phyloP scores from a whole-genome alignment of 2,888 invertebrate species.

The Himalopsyche tibetana region DNA sequence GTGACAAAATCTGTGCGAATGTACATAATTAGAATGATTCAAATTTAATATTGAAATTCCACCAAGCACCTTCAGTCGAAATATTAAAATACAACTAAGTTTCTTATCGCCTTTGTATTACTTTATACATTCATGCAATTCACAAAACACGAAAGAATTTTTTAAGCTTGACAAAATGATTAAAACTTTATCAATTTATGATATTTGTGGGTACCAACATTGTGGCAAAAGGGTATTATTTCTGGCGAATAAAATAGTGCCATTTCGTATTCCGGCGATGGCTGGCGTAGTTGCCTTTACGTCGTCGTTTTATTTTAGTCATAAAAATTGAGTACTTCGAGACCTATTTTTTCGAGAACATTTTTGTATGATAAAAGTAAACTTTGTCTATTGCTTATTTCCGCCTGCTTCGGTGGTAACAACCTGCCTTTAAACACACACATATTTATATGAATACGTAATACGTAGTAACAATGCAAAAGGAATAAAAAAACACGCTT shows the following conservation, averaged over 20 bases:
- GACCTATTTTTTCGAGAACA: not conserved
- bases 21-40: too few relatives aligned
- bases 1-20: too few relatives aligned
- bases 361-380: constrained; percentile 9
- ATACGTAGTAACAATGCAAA: not conserved
- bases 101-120: too few relatives aligned
- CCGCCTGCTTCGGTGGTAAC: not conserved
- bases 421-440: not conserved
- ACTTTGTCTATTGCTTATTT: not conserved
- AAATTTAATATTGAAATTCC: too few relatives aligned
- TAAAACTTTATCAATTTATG: too few relatives aligned
- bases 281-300: not conserved
- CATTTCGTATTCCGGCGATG: not conserved
- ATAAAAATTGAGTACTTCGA: not conserved
- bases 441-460: constrained; percentile 15
- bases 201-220: too few relatives aligned
- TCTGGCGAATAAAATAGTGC: not conserved
- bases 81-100: too few relatives aligned
- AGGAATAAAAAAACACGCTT: not conserved
- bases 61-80: too few relatives aligned
- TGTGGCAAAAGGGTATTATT: too few relatives aligned
- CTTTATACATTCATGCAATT: too few relatives aligned
- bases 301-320: not conserved
- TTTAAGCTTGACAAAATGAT: too few relatives aligned
- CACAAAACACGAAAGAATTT: too few relatives aligned